A percentile compares a stretch with the other conserved stretches of the same genome.
Conservation (phyloP, 2,888 invertebrate genomes). For the Panopea generosa region DNA sequence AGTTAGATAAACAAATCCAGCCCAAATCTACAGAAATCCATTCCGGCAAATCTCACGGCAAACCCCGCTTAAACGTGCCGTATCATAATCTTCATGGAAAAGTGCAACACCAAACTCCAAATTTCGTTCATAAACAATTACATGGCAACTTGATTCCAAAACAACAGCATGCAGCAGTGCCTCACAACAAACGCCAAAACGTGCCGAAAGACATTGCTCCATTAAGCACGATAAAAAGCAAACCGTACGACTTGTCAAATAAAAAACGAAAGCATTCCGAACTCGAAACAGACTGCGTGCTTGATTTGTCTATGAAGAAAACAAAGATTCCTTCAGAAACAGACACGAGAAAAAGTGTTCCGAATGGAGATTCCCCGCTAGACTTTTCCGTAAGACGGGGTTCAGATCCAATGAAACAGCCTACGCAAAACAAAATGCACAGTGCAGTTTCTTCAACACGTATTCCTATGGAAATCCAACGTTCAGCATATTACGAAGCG, state of each 20-base stretch:
- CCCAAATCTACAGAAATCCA: conserved; percentile 4
- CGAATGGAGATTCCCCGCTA: conserved; percentile 34
- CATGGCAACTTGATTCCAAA: no score
- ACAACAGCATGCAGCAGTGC: no score
- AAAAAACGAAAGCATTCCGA: conserved; percentile 51
- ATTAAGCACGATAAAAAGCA: neutral
- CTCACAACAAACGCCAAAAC: no score
- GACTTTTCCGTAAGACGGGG: conserved; percentile 55
- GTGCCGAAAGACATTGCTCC: no score
- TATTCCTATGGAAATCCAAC: neutral
- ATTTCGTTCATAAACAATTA: no score
- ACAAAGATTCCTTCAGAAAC: conserved; percentile 16
- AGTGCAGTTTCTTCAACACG: neutral
- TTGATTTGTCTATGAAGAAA: conserved; percentile 56
- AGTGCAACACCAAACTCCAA: no score
- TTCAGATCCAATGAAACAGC: neutral
- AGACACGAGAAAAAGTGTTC: conserved; percentile 1
- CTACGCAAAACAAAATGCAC: conserved; percentile 1
- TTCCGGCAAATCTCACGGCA: no score
- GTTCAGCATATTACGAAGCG: neutral
- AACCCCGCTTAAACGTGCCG: no score
- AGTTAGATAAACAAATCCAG: neutral
- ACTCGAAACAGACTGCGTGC: conserved; percentile 22
- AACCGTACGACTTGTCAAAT: neutral
- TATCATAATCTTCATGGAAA: no score